Evolutionary conservation across 2,113 vertebrate genomes (phyloP).

Genomic region (Hydrochoerus hydrochaeris): DNA sequence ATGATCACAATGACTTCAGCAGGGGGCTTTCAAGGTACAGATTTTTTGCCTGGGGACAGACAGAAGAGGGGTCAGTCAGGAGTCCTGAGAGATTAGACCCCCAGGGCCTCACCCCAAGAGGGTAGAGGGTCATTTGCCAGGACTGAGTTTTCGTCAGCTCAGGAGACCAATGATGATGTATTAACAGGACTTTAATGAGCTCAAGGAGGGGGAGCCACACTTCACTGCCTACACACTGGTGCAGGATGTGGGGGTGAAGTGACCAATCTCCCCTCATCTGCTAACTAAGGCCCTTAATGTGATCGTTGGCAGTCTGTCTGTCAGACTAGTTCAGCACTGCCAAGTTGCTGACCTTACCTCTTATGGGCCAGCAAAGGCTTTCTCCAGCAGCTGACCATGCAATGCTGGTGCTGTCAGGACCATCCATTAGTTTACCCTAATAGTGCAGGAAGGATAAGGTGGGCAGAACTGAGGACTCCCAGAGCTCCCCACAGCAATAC

Average conservation of each 20-base stretch:
- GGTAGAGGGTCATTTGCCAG: slow-evolving; percentile 67
- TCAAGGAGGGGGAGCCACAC: slow-evolving; percentile 7
- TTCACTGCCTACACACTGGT: slow-evolving; percentile 30
- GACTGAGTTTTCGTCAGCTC: slow-evolving; percentile 62
- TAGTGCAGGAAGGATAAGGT: no score
- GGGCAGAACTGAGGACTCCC: background rate
- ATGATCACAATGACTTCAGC: slow-evolving; percentile 42
- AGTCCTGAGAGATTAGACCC: slow-evolving; percentile 59
- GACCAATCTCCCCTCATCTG: background rate
- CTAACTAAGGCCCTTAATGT: background rate
- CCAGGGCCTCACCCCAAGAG: background rate
- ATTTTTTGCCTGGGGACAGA: background rate
- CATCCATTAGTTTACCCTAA: background rate
- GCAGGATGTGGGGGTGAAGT: slow-evolving; percentile 5
- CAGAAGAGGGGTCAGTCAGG: slow-evolving; percentile 56
- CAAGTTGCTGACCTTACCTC: background rate
- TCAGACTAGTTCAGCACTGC: background rate
- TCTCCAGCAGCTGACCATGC: background rate
- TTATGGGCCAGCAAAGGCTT: background rate
- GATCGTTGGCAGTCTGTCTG: background rate
- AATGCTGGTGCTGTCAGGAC: background rate
- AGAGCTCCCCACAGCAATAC: background rate
- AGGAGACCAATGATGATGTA: slow-evolving; percentile 70
- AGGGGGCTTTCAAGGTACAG: slow-evolving; percentile 35
- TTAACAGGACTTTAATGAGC: slow-evolving; percentile 74